A percentile compares a stretch with the other conserved stretches of the same genome.
Evolutionary conservation across 2,113 vertebrate genomes (phyloP).

Genomic region (Redunca redunca): DNA sequence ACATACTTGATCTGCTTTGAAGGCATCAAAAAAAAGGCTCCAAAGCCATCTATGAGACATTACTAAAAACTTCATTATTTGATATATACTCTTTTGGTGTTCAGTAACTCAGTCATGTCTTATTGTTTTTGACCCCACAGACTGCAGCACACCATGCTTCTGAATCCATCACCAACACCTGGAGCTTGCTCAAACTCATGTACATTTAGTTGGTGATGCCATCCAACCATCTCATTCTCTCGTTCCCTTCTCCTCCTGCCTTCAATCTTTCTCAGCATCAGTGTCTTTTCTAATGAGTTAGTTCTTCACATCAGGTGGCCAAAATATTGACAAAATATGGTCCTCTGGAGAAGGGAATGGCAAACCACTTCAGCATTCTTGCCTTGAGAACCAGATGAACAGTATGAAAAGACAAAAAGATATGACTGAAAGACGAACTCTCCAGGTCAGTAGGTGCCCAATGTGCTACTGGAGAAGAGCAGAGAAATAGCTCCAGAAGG

Average conservation of each 20-base stretch:
- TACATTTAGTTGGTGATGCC: neutral
- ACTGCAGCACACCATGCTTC: neutral
- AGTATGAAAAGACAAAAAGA: neutral
- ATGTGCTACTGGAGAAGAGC: neutral
- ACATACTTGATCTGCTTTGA: neutral
- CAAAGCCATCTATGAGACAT: neutral
- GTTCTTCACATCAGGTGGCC: neutral
- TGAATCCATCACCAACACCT: neutral
- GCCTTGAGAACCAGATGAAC: neutral
- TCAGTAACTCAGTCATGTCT: neutral
- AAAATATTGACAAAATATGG: neutral
- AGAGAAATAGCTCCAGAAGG: neutral
- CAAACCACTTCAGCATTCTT: neutral
- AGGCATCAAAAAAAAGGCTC: neutral
- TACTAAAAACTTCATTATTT: neutral
- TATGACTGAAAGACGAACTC: neutral
- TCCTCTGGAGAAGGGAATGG: neutral
- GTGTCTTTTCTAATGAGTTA: neutral
- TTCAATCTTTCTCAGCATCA: neutral
- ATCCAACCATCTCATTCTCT: neutral
- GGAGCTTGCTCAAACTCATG: neutral
- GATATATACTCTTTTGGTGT: neutral
- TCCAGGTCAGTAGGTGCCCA: neutral
- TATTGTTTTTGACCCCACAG: neutral
- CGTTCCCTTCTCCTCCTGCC: neutral